Percentiles rank a stretch among this genome's conserved stretches.
Evolutionary conservation across 64 coral and sea anemone species (phyloP).

Genomic region (Montipora capricornis): DNA sequence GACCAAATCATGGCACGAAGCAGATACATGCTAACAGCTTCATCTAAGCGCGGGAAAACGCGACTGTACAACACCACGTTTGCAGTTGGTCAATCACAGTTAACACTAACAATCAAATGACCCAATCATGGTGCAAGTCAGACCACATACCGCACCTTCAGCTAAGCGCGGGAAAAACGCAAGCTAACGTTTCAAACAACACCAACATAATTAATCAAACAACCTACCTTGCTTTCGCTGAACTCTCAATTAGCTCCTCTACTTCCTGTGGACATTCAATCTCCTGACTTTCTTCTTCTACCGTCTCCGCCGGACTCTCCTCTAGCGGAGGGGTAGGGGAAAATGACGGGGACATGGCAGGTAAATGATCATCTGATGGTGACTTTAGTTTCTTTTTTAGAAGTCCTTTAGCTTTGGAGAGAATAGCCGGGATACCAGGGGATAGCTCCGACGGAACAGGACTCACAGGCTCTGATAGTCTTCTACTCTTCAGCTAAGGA

Average conservation of each 20-base stretch:
- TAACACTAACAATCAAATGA: no score
- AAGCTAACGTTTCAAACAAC: no score
- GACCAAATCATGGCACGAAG: no score
- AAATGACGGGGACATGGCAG: neutral
- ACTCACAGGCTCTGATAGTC: slow-evolving; percentile 16
- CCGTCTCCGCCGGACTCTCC: neutral
- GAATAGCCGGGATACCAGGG: slow-evolving; percentile 59
- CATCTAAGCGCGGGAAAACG: no score
- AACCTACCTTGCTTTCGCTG: slow-evolving; percentile 7
- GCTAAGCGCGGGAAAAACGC: no score
- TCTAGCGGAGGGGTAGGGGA: neutral
- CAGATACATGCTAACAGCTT: no score
- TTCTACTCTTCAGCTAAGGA: neutral
- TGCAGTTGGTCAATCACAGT: no score
- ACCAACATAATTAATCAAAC: no score
- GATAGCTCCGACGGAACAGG: slow-evolving; percentile 36
- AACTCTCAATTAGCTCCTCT: slow-evolving; percentile 41
- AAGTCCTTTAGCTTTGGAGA: slow-evolving; percentile 70
- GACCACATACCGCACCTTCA: no score
- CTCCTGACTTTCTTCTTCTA: slow-evolving; percentile 5
- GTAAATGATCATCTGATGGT: slow-evolving; percentile 10
- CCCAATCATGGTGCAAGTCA: no score
- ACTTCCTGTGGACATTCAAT: slow-evolving; percentile 9
- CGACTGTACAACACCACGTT: no score
- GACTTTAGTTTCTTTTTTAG: slow-evolving; percentile 56